Evolutionary conservation across 2,888 invertebrate species (phyloP), one percentile per base, ranked within the genome.

Genomic region (Pteria penguin): DNA sequence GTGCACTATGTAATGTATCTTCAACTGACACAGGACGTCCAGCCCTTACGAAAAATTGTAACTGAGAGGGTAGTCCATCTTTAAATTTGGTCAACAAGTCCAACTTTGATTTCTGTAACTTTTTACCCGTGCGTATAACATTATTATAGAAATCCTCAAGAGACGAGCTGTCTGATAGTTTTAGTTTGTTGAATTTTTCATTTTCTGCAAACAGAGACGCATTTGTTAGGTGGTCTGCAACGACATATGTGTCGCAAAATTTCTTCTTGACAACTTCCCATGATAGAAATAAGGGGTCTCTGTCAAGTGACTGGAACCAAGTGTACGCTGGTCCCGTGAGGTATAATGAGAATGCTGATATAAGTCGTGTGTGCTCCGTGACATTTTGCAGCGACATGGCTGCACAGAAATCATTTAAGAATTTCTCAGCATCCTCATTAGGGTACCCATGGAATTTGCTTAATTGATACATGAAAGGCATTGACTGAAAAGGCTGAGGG

Each of bases 1-100:
- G 55, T 4, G 65, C 65, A 57, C 57, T 65, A 1, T 52, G 36
- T 31, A 66, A 66, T 2, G 45, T 60, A 5, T 66, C 72, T 1
- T 31, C 65, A 2, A 36, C 31, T 4, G 32, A 55, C 18, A 32
- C 29, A 18, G 72, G 72, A 18, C 27, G 55, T 2, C 62, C 27
- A 5, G 66, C 65, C 4, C 66, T 24, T 27, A 69, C 60, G 29
- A 26, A 36, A 63, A 63, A 72, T 57, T 65, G 33, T n/a, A 72
- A n/a, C 22, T 52, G n/a, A 5, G 8, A 8, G 1, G 72, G 66
- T 36, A 72, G 45, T 2, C 72, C 72, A 65, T 66, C 58, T 27
- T 29, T 72, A 45, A 58, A 58, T 66, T 66, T 72, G 27, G 66
- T 36, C 66, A 72, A 4, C 8, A 66, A 18, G 33, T 72, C 72